Evolutionary conservation across 2,113 vertebrate genomes (phyloP), one percentile per base, ranked within the genome.

Genomic region (Hiodon tergisus): DNA sequence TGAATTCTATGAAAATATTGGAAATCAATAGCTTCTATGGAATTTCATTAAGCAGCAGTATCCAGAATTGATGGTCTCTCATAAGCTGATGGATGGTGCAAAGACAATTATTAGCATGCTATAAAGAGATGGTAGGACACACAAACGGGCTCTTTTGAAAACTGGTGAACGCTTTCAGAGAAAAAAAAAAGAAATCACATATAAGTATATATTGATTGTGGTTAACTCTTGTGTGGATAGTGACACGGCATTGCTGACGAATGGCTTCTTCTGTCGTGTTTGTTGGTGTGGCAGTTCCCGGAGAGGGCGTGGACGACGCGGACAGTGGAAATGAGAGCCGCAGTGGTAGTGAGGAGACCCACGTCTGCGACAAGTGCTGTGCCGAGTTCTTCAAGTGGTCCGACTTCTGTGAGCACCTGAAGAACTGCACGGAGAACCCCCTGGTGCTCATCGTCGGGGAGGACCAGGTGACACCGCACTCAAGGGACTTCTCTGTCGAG

Each of bases 81-180:
- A 98, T 99, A 98, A 98, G 96, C 96, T 96, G 94, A 98, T 96
- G 94, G 96, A 98, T 97, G 93, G 94, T 89, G 91, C 93, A 93
- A 95, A 95, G 95, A 94, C 95, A 96, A 96, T 96, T 91, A 96
- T 98, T 97, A 97, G 93, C 94, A 93, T 90, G 92, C 90, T 91
- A 92, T 87, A 86, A 83, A 78, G 94, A 93, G 90, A 90, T 88
- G 88, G 84, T 88, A 87, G 92, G 91, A 91, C 85, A 86, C 89
- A 83, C 90, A 91, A 51, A 77, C 87, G 74, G 85, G 86, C 90
- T 86, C 90, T 88, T 87, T 90, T 93, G 93, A 90, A 90, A 93
- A 95, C 91, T 92, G 86, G 91, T 92, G 91, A 93, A 95, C 97
- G 96, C 95, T 93, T 94, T 91, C 90, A 88, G 87, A 93, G 91